Percentiles rank a stretch among this genome's conserved stretches.
Conservation (phyloP, 2,113 vertebrate species). For the Pseudorhombus dupliciocellatus region DNA sequence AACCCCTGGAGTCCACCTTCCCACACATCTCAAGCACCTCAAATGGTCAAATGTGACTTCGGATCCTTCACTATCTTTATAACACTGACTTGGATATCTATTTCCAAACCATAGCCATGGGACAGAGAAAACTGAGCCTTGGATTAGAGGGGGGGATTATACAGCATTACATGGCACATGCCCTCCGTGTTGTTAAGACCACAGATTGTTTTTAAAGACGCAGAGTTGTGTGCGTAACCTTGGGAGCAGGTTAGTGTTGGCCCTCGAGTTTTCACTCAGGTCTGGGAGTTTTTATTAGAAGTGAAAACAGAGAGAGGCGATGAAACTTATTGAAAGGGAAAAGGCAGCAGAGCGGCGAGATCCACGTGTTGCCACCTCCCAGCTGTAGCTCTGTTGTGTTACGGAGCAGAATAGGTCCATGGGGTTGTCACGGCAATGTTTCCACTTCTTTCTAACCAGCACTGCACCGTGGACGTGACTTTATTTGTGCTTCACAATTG, state of each 20-base stretch:
- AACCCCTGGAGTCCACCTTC: conserved; percentile 25
- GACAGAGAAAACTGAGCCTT: conserved; percentile 47
- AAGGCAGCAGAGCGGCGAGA: conserved; percentile 13
- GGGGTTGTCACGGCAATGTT: background rate
- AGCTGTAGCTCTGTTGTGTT: conserved; percentile 44
- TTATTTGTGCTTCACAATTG: conserved; percentile 14
- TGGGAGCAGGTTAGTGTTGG: conserved; percentile 38
- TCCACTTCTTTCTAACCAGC: conserved; percentile 7
- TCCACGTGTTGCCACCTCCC: conserved; percentile 3
- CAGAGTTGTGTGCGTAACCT: conserved; percentile 41
- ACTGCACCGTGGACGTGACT: background rate
- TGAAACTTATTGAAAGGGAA: conserved; percentile 34
- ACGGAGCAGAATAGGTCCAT: conserved; percentile 16
- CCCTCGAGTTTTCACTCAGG: conserved; percentile 19
- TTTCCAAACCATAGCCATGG: conserved; percentile 60
- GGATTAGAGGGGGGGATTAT: conserved; percentile 51
- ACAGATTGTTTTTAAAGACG: conserved; percentile 55
- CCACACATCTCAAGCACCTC: conserved; percentile 25
- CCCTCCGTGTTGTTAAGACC: conserved; percentile 45
- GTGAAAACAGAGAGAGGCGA: conserved; percentile 39
- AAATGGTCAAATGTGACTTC: conserved; percentile 17
- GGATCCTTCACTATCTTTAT: conserved; percentile 42
- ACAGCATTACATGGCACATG: conserved; percentile 60
- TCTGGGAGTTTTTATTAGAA: conserved; percentile 19
- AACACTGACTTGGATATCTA: conserved; percentile 47